A percentile compares a stretch with the other conserved stretches of the same genome.
These are phyloP conservation scores for Lochmaea crataegi DNA, from an alignment of 2,888 invertebrate genomes.

Conservation along the genomic window DNA sequence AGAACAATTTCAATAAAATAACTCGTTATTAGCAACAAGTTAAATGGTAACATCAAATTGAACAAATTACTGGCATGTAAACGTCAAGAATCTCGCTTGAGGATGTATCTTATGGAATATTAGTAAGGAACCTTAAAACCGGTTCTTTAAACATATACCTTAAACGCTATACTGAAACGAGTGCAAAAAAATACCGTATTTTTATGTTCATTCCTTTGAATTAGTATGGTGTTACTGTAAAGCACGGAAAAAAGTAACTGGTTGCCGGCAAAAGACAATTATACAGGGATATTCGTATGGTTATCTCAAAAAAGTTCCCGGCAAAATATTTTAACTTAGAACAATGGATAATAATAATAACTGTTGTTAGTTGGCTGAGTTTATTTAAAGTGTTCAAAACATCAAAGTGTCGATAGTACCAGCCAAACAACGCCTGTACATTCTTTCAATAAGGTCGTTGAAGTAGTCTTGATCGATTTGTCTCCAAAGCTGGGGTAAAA, in stretches of 20 bases:
- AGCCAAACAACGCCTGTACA: too few relatives aligned
- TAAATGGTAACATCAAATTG: slow-evolving; percentile 16
- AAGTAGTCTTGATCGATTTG: too few relatives aligned
- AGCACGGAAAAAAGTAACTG: slow-evolving; percentile 23
- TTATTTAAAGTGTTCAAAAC: too few relatives aligned
- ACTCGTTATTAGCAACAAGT: slow-evolving; percentile 12
- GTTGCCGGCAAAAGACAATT: slow-evolving; percentile 5
- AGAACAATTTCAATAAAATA: slow-evolving; percentile 5
- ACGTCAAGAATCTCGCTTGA: slow-evolving; percentile 12
- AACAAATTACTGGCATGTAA: slow-evolving; percentile 14
- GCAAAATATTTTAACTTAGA: neutral
- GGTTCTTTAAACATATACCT: slow-evolving; percentile 21
- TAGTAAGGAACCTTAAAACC: slow-evolving; percentile 30
- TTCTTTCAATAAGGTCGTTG: too few relatives aligned
- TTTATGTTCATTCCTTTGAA: slow-evolving; percentile 32
- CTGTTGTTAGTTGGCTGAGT: too few relatives aligned
- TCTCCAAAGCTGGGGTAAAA: too few relatives aligned
- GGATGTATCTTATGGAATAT: slow-evolving; percentile 29
- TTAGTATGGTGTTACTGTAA: slow-evolving; percentile 28
- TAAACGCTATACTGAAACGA: slow-evolving; percentile 17
- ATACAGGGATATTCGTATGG: slow-evolving; percentile 2
- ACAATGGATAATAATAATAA: too few relatives aligned
- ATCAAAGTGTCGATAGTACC: too few relatives aligned
- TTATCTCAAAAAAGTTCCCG: neutral
- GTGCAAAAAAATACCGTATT: slow-evolving; percentile 30